Evolutionary conservation across 1,140 invertebrate species (phyloP).

Genomic region (Acromyrmex charruanus): DNA sequence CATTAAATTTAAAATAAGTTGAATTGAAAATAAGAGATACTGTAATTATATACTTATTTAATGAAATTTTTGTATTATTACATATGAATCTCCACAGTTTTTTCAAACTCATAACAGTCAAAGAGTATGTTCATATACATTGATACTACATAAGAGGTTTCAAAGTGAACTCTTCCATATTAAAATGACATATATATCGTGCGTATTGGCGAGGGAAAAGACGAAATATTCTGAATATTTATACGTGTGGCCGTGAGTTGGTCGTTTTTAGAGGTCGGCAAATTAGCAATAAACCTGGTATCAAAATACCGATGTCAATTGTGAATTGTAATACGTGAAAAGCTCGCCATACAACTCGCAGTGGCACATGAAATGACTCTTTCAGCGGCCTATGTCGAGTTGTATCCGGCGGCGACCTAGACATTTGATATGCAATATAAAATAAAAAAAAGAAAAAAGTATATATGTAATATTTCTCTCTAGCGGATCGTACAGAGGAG

Average conservation of each 20-base stretch:
- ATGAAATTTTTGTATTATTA: too few species aligned
- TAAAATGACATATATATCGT: background rate
- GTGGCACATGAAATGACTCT: slow-evolving; percentile 4
- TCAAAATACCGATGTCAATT: slow-evolving; percentile 53
- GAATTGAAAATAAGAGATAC: too few species aligned
- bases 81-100: too few species aligned
- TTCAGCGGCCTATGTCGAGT: background rate
- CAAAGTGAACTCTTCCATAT: slow-evolving; percentile 10
- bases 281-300: slow-evolving; percentile 57
- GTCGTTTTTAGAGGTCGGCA: slow-evolving; percentile 15
- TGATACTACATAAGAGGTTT: slow-evolving; percentile 12
- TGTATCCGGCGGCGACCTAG: background rate
- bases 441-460: background rate
- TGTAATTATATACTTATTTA: too few species aligned
- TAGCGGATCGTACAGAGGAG: background rate
- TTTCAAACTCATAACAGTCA: too few species aligned
- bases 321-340: slow-evolving; percentile 9
- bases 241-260: background rate
- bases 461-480: background rate
- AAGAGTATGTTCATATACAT: too few species aligned
- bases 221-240: slow-evolving; percentile 42
- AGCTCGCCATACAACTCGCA: background rate
- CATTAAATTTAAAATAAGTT: too few species aligned
- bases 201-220: slow-evolving; percentile 10
- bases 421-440: background rate